Evolutionary conservation across 2,888 invertebrate genomes (phyloP), one percentile per base, ranked within the genome.

Genomic region (Acanthoscelides obtectus): DNA sequence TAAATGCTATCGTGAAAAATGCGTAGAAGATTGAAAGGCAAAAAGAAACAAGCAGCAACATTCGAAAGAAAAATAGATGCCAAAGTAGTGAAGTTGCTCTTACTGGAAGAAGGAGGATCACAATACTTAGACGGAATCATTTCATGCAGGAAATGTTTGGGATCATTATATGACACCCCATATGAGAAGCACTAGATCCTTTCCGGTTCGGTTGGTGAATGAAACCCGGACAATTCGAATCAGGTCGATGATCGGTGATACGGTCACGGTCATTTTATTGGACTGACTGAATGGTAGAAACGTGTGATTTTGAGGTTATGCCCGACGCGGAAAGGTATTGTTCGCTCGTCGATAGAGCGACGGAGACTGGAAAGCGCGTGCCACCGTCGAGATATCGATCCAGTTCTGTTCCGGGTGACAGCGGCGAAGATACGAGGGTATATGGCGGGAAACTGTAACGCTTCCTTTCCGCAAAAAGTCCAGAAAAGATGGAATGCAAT

Each of bases 111-210:
- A 77, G 80, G 78, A 74, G 81, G 79, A 83, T 84, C 84, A 84
- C 83, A 84, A 81, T 81, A 80, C 78, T 84, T 80, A 84, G 84
- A 84, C 83, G 84, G 84, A 84, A 81, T 83, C 84, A 84, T 84
- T 77, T 73, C 72, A 69, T 71, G 72, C 70, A 72, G 74, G 71
- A 73, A 69, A 69, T 20, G 20, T 22, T 17, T 21, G 22, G 21
- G 20, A 20, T 66, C 66, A 66, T 66, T 66, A 66, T 2, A 45
- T 45, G 45, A 45, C 1, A 12, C 12, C 45, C 45, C 45, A 6
- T 6, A 25, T 3, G 25, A 45, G 45, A 45, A 45, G 45, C 45
- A 45, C 45, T 45, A 45, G 6, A 45, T 45, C 45, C 45, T 12
- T 45, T 45, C 45, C 45, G 6, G 45, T 45, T 45, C 45, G 45